Conservation (phyloP, 1,140 invertebrate genomes). For the Drosophila sp. region DNA sequence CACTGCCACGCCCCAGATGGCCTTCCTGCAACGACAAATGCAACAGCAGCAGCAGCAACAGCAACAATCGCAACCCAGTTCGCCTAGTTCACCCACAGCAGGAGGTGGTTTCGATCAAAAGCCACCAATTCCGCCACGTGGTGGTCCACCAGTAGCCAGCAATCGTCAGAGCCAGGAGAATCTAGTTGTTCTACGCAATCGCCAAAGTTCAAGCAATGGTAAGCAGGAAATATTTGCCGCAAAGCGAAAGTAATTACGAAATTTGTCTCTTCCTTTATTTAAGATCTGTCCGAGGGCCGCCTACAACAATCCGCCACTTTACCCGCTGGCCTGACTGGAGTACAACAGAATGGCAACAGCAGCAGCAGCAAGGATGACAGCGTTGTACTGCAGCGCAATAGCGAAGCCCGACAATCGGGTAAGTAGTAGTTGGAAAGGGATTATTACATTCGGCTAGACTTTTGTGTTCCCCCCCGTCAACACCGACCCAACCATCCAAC, state of each 20-base stretch:
- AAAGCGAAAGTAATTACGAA: too few relatives aligned
- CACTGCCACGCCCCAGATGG: conserved; percentile 77
- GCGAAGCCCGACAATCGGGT: conserved; percentile 79
- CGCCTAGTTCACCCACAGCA: conserved; percentile 75
- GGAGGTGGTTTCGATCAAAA: conserved; percentile 82
- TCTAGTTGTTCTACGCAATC: conserved; percentile 70
- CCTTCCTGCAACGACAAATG: conserved; percentile 82
- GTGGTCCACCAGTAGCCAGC: conserved; percentile 84
- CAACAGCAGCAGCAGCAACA: conserved; percentile 80
- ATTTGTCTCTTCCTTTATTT: neutral
- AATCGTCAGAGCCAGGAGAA: conserved; percentile 79
- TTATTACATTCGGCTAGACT: neutral
- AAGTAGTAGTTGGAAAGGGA: conserved; percentile 38
- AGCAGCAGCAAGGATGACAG: conserved; percentile 64
- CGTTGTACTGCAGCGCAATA: conserved; percentile 66
- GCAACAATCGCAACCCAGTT: conserved; percentile 64
- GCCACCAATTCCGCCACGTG: conserved; percentile 85
- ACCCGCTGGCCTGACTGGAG: conserved; percentile 60
- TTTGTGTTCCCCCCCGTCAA: neutral
- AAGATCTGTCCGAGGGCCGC: conserved; percentile 61
- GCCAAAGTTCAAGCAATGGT: conserved; percentile 72
- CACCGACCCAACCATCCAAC: conserved; percentile 25
- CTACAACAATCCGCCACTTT: conserved; percentile 63
- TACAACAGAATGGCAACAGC: conserved; percentile 70
- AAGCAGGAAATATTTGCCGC: neutral